Percentiles rank a stretch among this genome's conserved stretches.
These are phyloP conservation scores for Choloepus didactylus DNA, from an alignment of 2,797 vertebrate species.

Conservation along the genomic window DNA sequence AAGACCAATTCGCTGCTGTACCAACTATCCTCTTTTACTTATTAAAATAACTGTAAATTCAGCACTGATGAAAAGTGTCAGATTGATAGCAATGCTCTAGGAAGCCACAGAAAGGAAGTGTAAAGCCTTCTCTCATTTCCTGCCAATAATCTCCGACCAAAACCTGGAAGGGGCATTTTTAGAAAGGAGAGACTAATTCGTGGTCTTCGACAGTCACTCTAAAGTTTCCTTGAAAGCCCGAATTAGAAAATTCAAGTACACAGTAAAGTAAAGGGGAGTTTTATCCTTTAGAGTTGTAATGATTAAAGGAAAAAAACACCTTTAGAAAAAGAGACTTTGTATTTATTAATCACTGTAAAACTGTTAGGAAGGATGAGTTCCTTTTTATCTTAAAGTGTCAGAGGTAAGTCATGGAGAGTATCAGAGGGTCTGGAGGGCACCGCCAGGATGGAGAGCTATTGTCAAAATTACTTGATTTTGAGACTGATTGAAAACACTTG, in stretches of 20 bases:
- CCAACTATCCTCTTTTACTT: slow-evolving; percentile 68
- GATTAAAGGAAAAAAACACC: slow-evolving; percentile 55
- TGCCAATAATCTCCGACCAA: slow-evolving; percentile 67
- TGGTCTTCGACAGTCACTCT: slow-evolving; percentile 57
- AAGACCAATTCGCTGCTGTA: slow-evolving; percentile 72
- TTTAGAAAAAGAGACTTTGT: neutral
- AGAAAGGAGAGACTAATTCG: slow-evolving; percentile 47
- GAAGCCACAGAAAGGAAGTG: slow-evolving; percentile 71
- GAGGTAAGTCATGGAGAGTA: neutral
- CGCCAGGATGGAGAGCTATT: neutral
- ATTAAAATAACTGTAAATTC: slow-evolving; percentile 76
- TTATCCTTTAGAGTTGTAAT: neutral
- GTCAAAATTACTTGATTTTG: slow-evolving; percentile 45
- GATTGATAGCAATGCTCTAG: slow-evolving; percentile 64
- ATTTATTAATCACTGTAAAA: slow-evolving; percentile 33
- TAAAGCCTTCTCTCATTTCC: slow-evolving; percentile 59
- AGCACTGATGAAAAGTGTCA: slow-evolving; percentile 51
- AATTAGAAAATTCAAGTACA: slow-evolving; percentile 41
- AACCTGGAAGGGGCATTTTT: slow-evolving; percentile 51
- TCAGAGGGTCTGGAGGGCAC: neutral
- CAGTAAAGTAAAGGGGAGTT: slow-evolving; percentile 39
- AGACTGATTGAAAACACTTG: neutral
- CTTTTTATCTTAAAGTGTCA: neutral
- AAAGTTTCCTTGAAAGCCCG: slow-evolving; percentile 73
- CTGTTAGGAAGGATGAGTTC: neutral